Evolutionary conservation across 2,888 invertebrate genomes (phyloP), one percentile per base, ranked within the genome.

Genomic region (Stratiomys singularior): DNA sequence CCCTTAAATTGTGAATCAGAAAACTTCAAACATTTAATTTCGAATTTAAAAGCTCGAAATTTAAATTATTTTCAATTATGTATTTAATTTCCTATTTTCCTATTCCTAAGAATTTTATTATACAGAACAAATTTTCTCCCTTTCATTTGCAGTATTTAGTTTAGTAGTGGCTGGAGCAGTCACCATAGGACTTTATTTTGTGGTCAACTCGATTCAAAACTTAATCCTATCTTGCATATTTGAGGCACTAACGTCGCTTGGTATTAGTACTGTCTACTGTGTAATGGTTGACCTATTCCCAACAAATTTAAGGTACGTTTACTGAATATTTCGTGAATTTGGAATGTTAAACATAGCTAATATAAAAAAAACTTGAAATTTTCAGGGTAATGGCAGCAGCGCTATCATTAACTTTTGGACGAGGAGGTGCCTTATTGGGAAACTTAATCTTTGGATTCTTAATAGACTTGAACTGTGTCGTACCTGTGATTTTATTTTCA

Each of bases 261-360:
- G 93, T 82, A 93, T 94, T 85, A 93, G 93, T 88, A 90, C 93
- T 78, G 92, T 94, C 69, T 94, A 94, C 88, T 94, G 94, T 85
- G 92, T 94, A 66, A 92, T 94, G 86, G 94, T 94, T 80, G 94
- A 94, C 85, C 88, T 94, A 83, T 94, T 94, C 88, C 94, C 94
- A 82, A 94, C 94, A 79, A 94, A 94, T 88, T 90, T 94, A 85
- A 92, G 94, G 94, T 93, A 87, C 85, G 78, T 58, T 66, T 5
- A 74, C 28, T 9, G 15, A n/a, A 18, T n/a, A 52, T 52, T 23
- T 5, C 18, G 23, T n/a, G n/a, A n/a, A n/a, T n/a, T n/a, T n/a
- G n/a, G n/a, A n/a, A n/a, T n/a, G n/a, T n/a, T n/a, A n/a, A n/a
- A n/a, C n/a, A n/a, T n/a, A n/a, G n/a, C n/a, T n/a, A n/a, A n/a